These are phyloP conservation scores for Dysmachus trigonus DNA, from an alignment of 2,888 invertebrate genomes.

Conservation along the genomic window DNA sequence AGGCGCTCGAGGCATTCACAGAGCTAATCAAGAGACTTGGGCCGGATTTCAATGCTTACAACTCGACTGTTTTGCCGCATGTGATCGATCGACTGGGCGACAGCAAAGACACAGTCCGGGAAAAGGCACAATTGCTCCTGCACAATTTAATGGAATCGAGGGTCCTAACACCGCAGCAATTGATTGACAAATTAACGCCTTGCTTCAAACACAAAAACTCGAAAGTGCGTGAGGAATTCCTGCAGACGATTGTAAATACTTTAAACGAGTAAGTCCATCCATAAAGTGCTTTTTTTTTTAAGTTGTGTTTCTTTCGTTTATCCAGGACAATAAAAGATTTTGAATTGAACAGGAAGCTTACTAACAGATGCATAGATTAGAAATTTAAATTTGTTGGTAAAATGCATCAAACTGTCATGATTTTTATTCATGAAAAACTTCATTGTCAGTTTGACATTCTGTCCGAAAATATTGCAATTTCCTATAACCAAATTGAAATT, in stretches of 20 bases:
- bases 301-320: too few species aligned
- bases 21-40: conserved; percentile 87
- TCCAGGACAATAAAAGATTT: too few species aligned
- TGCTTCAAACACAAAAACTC: conserved; percentile 88
- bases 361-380: too few species aligned
- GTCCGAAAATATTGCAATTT: too few species aligned
- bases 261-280: conserved; percentile 77
- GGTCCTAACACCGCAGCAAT: conserved; percentile 73
- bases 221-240: conserved; percentile 89
- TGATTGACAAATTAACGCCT: conserved; percentile 76
- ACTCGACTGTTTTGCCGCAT: conserved; percentile 82
- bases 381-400: too few species aligned
- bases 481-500: too few species aligned
- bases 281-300: background rate
- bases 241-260: conserved; percentile 82
- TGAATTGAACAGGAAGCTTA: too few species aligned
- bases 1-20: conserved; percentile 87
- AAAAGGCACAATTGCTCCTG: conserved; percentile 77
- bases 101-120: conserved; percentile 73
- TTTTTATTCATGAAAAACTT: too few species aligned
- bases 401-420: too few species aligned
- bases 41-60: conserved; percentile 85
- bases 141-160: conserved; percentile 78
- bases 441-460: too few species aligned
- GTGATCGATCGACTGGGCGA: conserved; percentile 81